These are phyloP conservation scores for Callyntrura sp. DNA, from an alignment of 2,888 invertebrate genomes.

Conservation along the genomic window DNA sequence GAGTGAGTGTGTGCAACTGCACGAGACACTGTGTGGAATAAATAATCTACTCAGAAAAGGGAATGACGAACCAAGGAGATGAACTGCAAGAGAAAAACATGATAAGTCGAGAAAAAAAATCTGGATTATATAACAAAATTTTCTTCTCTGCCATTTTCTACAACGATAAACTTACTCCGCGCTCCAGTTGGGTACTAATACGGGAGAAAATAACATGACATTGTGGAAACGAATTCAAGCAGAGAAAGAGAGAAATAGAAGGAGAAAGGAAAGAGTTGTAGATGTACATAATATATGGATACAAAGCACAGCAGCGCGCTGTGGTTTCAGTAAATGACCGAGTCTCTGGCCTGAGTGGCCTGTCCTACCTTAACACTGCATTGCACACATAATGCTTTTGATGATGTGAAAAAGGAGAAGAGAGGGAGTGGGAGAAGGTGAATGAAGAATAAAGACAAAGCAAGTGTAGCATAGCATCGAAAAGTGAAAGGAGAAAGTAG, in stretches of 20 bases:
- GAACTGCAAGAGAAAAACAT: slow-evolving; percentile 40
- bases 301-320: background rate
- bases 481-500: slow-evolving; percentile 57
- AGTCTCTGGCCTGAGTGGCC: slow-evolving; percentile 28
- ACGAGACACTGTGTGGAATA: slow-evolving; percentile 9
- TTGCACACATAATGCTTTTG: slow-evolving; percentile 36
- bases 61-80: slow-evolving; percentile 13
- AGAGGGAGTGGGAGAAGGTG: background rate
- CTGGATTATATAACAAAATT: slow-evolving; percentile 53
- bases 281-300: no score
- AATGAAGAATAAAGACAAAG: slow-evolving; percentile 9
- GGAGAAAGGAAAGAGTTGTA: background rate
- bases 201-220: background rate
- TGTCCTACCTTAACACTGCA: slow-evolving; percentile 63
- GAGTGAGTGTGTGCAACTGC: slow-evolving; percentile 13
- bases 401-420: slow-evolving; percentile 50
- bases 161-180: background rate
- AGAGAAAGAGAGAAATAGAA: background rate
- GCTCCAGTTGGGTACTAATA: slow-evolving; percentile 34
- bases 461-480: background rate
- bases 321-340: slow-evolving; percentile 10
- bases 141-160: background rate
- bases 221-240: background rate
- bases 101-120: slow-evolving; percentile 13
- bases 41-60: background rate